phyloP scores from a whole-genome alignment of 2,113 vertebrate species.

The Catharus minimus region DNA sequence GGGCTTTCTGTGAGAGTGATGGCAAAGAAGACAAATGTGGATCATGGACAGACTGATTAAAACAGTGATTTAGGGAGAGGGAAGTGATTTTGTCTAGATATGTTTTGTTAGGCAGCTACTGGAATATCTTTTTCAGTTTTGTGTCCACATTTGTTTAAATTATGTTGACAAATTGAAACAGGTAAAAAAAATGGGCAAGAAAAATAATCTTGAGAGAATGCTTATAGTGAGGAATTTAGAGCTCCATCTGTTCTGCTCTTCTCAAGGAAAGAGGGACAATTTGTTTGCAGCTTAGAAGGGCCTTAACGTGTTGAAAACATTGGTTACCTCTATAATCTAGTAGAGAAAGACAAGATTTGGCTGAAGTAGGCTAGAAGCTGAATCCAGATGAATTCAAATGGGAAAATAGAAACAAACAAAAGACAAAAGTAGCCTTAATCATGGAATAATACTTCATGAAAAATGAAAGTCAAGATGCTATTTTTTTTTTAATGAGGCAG shows the following conservation, averaged over 20 bases:
- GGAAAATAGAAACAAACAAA: neutral
- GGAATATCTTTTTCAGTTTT: neutral
- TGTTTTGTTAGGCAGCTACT: neutral
- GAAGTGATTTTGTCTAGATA: neutral
- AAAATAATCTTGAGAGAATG: neutral
- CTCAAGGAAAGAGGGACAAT: neutral
- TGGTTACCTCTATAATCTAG: neutral
- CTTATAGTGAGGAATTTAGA: neutral
- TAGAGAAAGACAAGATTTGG: neutral
- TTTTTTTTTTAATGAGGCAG: neutral
- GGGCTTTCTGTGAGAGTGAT: neutral
- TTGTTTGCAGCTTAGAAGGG: neutral
- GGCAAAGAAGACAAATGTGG: neutral
- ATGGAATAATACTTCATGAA: neutral
- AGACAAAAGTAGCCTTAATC: neutral
- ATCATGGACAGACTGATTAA: neutral
- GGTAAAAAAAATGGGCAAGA: neutral
- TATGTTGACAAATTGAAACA: neutral
- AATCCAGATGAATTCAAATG: neutral
- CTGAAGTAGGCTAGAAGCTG: neutral
- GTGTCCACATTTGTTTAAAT: neutral
- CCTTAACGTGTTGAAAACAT: neutral
- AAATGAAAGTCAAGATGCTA: neutral
- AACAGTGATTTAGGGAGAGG: neutral
- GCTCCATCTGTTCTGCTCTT: slow-evolving; percentile 23